These are phyloP conservation scores for Perizoma affinitatum DNA, from an alignment of 2,888 invertebrate genomes.

Conservation along the genomic window DNA sequence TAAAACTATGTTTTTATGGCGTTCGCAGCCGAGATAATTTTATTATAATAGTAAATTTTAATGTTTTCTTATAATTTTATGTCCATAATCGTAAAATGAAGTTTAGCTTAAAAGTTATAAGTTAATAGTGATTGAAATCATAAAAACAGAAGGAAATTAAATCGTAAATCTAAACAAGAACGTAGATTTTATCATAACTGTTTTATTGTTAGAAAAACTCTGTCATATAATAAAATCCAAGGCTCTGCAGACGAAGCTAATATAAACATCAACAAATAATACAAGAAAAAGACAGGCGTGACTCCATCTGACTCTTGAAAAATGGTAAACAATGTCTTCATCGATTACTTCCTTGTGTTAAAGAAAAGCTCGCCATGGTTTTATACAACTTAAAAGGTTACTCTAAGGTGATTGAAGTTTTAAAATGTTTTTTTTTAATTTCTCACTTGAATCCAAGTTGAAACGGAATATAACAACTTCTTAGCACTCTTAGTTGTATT, in stretches of 20 bases:
- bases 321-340: constrained; percentile 9
- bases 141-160: no score
- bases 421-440: no score
- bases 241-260: constrained; percentile 1
- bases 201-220: no score
- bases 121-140: no score
- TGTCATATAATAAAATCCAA: no score
- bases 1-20: constrained; percentile 7
- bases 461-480: no score
- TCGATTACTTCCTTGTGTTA: constrained; percentile 4
- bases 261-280: neutral
- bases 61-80: constrained; percentile 1
- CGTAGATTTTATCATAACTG: no score
- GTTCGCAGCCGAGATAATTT: neutral
- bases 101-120: neutral
- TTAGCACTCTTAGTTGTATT: no score
- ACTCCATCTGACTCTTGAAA: constrained; percentile 1
- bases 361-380: neutral
- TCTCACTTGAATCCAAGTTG: no score
- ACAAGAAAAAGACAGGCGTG: constrained; percentile 14
- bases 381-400: neutral
- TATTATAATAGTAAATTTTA: constrained; percentile 1
- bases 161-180: no score
- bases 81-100: neutral
- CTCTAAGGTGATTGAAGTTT: no score